Evolutionary conservation across 2,113 vertebrate genomes (phyloP), one percentile per base, ranked within the genome.

Genomic region (Indri indri): DNA sequence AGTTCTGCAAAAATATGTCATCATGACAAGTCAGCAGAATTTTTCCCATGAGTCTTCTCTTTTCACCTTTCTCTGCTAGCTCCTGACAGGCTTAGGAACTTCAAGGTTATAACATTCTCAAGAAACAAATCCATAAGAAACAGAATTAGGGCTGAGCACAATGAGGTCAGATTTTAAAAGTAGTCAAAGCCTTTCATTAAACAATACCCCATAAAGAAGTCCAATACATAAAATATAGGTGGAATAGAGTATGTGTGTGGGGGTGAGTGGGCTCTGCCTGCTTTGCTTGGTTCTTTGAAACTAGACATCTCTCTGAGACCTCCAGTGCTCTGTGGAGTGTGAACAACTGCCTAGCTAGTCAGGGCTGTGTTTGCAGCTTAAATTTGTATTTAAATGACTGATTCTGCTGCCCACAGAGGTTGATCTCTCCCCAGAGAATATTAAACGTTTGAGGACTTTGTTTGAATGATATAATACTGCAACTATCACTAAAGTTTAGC

Each of bases 401-500:
- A 88, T 70, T 96, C 63, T 77, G 13, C 13, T 23, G 18, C 11
- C 30, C 34, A 23, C 20, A 91, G 50, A 94, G 16, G 42, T 47
- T 45, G 77, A 8, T 76, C 42, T 88, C 77, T 88, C 34, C 66
- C 63, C 20, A 63, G 65, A 85, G 42, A 90, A 47, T 68, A 71
- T n/a, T 81, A 90, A 74, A 76, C 27, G 34, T 93, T 87, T 34
- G 45, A 82, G 86, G 34, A 12, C 13, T 96, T 92, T 87, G 63
- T 96, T 90, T 63, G 73, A 94, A 61, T 88, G 81, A 82, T 71
- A 94, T 57, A 82, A 68, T 91, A 32, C 63, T 86, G 37, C 61
- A 87, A 85, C 86, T 88, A 95, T 93, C 74, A 65, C 25, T 82
- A 37, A 95, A 87, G 50, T 96, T 89, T 73, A 85, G 9, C 71